Evolutionary conservation across 2,797 vertebrate species (phyloP).

Genomic region (Sebastes diaconus): DNA sequence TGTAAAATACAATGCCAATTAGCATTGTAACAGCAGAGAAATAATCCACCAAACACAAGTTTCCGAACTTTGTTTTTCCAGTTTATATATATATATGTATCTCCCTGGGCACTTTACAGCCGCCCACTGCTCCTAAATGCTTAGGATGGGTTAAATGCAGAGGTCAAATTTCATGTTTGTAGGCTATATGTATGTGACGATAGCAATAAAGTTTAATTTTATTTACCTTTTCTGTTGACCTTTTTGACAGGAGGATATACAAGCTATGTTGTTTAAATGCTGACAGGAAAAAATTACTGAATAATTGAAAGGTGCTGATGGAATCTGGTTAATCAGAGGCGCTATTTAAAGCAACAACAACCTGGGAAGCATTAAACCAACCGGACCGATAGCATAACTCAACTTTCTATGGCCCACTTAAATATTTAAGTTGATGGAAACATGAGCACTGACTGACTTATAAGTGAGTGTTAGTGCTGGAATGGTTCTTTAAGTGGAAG

Average conservation of each 20-base stretch:
- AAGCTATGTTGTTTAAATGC: background rate
- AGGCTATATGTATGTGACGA: too few relatives aligned
- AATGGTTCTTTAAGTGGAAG: background rate
- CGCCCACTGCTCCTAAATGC: too few relatives aligned
- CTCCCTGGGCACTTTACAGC: too few relatives aligned
- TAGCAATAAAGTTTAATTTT: too few relatives aligned
- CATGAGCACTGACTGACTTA: background rate
- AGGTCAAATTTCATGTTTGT: too few relatives aligned
- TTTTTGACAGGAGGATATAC: too few relatives aligned
- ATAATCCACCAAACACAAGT: too few relatives aligned
- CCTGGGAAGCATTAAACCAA: background rate
- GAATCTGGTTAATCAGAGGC: background rate
- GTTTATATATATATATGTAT: too few relatives aligned
- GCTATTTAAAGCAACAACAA: background rate
- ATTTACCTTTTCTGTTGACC: background rate
- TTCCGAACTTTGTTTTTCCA: too few relatives aligned
- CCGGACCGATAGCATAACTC: background rate
- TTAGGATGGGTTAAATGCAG: too few relatives aligned
- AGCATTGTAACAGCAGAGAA: too few relatives aligned
- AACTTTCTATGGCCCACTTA: background rate
- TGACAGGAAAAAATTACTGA: background rate
- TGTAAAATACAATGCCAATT: too few relatives aligned
- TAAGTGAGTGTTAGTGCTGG: background rate
- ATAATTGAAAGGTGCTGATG: background rate
- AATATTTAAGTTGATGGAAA: background rate